Percentiles rank a stretch among this genome's conserved stretches.
Conservation (phyloP, 2,797 vertebrate species). For the Periparus ater region DNA sequence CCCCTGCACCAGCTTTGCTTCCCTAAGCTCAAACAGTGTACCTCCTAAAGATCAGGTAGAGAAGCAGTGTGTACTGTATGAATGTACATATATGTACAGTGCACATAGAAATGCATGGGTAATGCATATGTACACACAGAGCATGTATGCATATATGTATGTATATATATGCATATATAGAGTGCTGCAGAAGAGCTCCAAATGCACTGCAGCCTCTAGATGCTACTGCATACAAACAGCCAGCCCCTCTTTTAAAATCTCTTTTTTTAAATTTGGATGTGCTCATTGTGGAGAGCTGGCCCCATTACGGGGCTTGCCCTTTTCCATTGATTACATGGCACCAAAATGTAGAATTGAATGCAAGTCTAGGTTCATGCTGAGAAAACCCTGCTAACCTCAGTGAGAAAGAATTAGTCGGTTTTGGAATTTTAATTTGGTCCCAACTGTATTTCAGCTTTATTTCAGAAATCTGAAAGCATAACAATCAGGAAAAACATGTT, state of each 20-base stretch:
- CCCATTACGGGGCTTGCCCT: conserved; percentile 33
- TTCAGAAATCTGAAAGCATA: conserved; percentile 37
- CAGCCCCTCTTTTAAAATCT: conserved; percentile 16
- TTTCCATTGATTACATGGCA: conserved; percentile 56
- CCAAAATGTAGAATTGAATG: conserved; percentile 49
- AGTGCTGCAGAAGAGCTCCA: not conserved
- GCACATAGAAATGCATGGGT: fast-evolving
- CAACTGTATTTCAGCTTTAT: conserved; percentile 37
- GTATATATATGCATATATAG: not conserved
- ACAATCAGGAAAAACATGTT: not conserved
- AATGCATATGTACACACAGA: not conserved
- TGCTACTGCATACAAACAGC: not conserved
- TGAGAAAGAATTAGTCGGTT: conserved; percentile 36
- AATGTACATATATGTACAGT: not conserved
- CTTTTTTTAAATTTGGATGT: conserved; percentile 10
- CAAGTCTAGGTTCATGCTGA: conserved; percentile 57
- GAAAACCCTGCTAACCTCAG: conserved; percentile 52
- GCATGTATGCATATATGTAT: not conserved
- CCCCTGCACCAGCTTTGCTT: not conserved
- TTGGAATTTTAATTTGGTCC: conserved; percentile 60
- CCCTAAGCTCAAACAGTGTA: not conserved
- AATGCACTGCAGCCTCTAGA: not conserved
- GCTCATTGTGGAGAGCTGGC: conserved; percentile 18
- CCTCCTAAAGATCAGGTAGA: not conserved
- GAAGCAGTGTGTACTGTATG: not conserved